A percentile compares a stretch with the other conserved stretches of the same genome.
These are phyloP conservation scores for Heliconius ethilla DNA, from an alignment of 2,888 invertebrate species.

Conservation along the genomic window DNA sequence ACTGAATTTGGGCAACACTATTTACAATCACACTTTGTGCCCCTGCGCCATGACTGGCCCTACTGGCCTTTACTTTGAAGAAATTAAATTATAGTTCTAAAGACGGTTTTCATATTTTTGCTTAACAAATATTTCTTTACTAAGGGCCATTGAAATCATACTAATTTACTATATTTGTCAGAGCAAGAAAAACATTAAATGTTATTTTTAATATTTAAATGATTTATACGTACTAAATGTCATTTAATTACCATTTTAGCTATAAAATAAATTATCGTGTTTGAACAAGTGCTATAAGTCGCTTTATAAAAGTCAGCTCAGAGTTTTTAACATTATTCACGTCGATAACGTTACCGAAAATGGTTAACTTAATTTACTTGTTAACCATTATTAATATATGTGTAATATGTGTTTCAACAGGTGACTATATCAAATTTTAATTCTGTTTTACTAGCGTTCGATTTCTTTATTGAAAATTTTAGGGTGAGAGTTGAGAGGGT, in stretches of 20 bases:
- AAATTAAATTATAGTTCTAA: too few relatives aligned
- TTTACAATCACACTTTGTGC: too few relatives aligned
- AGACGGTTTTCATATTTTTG: too few relatives aligned
- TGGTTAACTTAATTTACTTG: slow-evolving; percentile 8
- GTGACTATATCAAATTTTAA: not conserved
- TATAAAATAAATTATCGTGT: slow-evolving; percentile 12
- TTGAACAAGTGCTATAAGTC: not conserved
- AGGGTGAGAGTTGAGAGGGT: too few relatives aligned
- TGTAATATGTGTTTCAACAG: slow-evolving; percentile 15
- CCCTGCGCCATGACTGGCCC: too few relatives aligned
- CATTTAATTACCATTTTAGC: not conserved
- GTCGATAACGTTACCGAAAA: slow-evolving; percentile 7
- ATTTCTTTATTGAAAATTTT: not conserved
- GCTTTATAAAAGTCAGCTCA: not conserved
- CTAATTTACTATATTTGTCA: not conserved
- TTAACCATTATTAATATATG: slow-evolving; percentile 5
- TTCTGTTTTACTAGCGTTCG: too few relatives aligned
- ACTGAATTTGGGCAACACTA: too few relatives aligned
- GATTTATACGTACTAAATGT: not conserved
- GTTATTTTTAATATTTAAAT: not conserved
- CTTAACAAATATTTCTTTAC: too few relatives aligned
- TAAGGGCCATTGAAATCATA: too few relatives aligned
- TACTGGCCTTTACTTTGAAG: too few relatives aligned
- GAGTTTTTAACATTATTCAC: slow-evolving; percentile 1
- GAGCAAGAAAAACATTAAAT: not conserved